Evolutionary conservation across 2,797 vertebrate genomes (phyloP).

Genomic region (Hoplostethus atlanticus): DNA sequence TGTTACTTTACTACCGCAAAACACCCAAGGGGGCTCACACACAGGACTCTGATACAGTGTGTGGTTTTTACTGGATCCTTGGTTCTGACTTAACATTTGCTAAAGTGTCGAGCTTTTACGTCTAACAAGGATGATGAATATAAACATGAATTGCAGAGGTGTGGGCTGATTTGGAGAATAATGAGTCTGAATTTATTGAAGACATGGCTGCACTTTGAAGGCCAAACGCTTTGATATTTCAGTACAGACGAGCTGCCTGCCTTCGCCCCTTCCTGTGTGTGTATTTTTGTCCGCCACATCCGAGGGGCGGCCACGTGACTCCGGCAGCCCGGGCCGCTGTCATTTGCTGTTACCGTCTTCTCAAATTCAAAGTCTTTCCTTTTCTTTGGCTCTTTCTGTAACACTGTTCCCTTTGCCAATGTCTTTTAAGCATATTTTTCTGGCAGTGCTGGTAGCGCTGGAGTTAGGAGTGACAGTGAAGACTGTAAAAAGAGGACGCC

Average conservation of each 20-base stretch:
- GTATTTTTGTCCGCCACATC: conserved; percentile 64
- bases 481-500: conserved; percentile 11
- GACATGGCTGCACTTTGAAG: conserved; percentile 71
- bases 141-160: conserved; percentile 78
- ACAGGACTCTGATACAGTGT: conserved; percentile 17
- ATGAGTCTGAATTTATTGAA: conserved; percentile 70
- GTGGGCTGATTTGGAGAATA: conserved; percentile 63
- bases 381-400: conserved; percentile 7
- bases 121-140: conserved; percentile 74
- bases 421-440: conserved; percentile 14
- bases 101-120: conserved; percentile 57
- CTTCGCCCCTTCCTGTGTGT: conserved; percentile 28
- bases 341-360: conserved; percentile 77
- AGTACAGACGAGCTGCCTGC: conserved; percentile 51
- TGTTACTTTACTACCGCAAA: conserved; percentile 6
- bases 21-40: conserved; percentile 9
- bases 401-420: conserved; percentile 12
- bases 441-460: not conserved
- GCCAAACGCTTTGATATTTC: conserved; percentile 74
- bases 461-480: not conserved
- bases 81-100: conserved; percentile 58
- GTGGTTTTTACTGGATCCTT: conserved; percentile 32
- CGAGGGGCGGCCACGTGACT: conserved; percentile 75
- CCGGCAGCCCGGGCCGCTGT: conserved; percentile 75
- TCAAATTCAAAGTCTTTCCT: conserved; percentile 35